Percentiles rank a stretch among this genome's conserved stretches.
Conservation (phyloP, 30 jellyfish, hydroid and myxozoan genomes). For the Mastigias papua region DNA sequence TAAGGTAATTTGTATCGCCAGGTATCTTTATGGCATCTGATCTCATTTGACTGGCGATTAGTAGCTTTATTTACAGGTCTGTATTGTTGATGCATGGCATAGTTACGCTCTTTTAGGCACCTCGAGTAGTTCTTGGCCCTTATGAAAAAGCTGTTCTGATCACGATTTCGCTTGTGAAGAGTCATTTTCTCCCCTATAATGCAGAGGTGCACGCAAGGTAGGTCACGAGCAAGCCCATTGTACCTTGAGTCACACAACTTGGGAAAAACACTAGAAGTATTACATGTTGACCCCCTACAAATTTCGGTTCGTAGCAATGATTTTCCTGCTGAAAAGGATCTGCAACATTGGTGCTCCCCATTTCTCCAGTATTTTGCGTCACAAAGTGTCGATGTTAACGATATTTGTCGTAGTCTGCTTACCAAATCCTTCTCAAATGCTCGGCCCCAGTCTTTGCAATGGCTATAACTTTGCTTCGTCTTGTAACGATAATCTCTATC, state of each 20-base stretch:
- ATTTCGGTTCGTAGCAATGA: slow-evolving; percentile 5
- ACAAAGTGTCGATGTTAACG: slow-evolving; percentile 33
- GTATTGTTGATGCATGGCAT: slow-evolving; percentile 1
- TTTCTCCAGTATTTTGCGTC: slow-evolving; percentile 1
- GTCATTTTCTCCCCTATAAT: slow-evolving; percentile 49
- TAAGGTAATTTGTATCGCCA: slow-evolving; percentile 4
- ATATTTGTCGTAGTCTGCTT: slow-evolving; percentile 47
- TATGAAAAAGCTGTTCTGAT: slow-evolving; percentile 41
- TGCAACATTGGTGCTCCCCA: slow-evolving; percentile 38
- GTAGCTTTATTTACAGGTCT: background rate
- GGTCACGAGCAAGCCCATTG: background rate
- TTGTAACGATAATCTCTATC: slow-evolving; percentile 10
- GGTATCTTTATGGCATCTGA: background rate
- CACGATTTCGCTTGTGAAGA: slow-evolving; percentile 38
- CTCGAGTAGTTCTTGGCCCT: slow-evolving; percentile 52
- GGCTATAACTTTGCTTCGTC: background rate
- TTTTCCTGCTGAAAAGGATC: slow-evolving; percentile 22
- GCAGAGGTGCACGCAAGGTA: slow-evolving; percentile 58
- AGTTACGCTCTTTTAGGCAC: slow-evolving; percentile 14
- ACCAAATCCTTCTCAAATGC: slow-evolving; percentile 31
- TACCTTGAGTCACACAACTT: slow-evolving; percentile 11
- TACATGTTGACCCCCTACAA: slow-evolving; percentile 27
- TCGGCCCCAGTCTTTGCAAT: background rate
- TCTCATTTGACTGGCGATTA: background rate
- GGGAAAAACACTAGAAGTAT: slow-evolving; percentile 13